Percentiles rank a stretch among this genome's conserved stretches.
These are phyloP conservation scores for Cryptotermes secundus DNA, from an alignment of 1,140 invertebrate genomes.

Conservation along the genomic window DNA sequence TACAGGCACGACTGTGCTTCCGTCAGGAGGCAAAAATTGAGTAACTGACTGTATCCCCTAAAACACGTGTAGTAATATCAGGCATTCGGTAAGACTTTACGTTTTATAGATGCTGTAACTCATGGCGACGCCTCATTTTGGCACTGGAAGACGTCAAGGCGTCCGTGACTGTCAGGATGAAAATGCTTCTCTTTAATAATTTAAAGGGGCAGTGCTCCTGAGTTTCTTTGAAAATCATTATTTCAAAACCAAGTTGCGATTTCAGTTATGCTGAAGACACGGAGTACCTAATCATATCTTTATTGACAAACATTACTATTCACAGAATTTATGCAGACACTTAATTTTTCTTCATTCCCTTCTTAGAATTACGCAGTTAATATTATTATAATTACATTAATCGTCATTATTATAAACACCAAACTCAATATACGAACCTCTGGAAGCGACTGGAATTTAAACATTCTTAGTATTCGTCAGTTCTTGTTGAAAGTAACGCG, in stretches of 20 bases:
- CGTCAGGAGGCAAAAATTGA: neutral
- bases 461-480: no score
- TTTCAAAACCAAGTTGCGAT: no score
- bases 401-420: neutral
- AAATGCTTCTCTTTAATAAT: neutral
- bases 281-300: no score
- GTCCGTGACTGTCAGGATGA: neutral
- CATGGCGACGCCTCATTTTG: constrained; percentile 13
- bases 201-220: neutral
- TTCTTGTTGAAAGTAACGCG: no score
- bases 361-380: no score
- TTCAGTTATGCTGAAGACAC: no score
- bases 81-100: neutral
- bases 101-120: constrained; percentile 1
- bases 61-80: neutral
- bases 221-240: neutral
- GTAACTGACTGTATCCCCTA: neutral
- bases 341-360: no score
- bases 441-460: no score
- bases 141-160: neutral
- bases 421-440: no score
- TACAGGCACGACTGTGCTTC: no score
- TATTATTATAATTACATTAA: neutral
- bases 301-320: no score
- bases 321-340: no score